Evolutionary conservation across 1,140 invertebrate species (phyloP).

Genomic region (Papilio dardanus): DNA sequence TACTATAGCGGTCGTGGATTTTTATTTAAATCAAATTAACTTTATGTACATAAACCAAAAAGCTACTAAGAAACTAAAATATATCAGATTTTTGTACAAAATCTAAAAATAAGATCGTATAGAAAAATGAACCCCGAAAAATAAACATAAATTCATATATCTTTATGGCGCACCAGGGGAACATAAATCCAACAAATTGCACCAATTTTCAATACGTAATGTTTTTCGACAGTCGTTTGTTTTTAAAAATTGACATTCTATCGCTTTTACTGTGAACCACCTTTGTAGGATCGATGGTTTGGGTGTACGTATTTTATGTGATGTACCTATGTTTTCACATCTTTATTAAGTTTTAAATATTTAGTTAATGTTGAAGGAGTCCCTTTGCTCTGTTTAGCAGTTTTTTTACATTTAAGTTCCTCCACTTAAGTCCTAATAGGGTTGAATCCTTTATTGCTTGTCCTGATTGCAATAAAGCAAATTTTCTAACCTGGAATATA

Average conservation of each 20-base stretch:
- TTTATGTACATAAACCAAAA: too few relatives aligned
- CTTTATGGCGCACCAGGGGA: slow-evolving; percentile 25
- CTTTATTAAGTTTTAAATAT: neutral
- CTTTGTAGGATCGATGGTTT: neutral
- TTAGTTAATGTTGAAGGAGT: neutral
- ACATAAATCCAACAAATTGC: slow-evolving; percentile 37
- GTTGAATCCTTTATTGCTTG: neutral
- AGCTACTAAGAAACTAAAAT: too few relatives aligned
- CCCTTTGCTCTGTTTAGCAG: neutral
- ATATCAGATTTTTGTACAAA: neutral
- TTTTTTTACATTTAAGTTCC: too few relatives aligned
- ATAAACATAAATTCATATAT: slow-evolving; percentile 38
- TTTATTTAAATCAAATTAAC: too few relatives aligned
- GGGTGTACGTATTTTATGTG: neutral
- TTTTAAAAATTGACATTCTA: slow-evolving; percentile 30
- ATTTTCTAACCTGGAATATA: slow-evolving; percentile 2
- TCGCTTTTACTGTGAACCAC: slow-evolving; percentile 7
- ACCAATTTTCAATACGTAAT: slow-evolving; percentile 38
- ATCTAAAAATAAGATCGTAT: slow-evolving; percentile 10
- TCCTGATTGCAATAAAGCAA: neutral
- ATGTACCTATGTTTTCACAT: neutral
- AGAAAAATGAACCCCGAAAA: neutral
- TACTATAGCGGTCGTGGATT: neutral
- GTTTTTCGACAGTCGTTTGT: slow-evolving; percentile 35
- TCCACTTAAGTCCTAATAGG: too few relatives aligned